Evolutionary conservation across 2,797 vertebrate species (phyloP).

Genomic region (Sphenopsis melanotis): DNA sequence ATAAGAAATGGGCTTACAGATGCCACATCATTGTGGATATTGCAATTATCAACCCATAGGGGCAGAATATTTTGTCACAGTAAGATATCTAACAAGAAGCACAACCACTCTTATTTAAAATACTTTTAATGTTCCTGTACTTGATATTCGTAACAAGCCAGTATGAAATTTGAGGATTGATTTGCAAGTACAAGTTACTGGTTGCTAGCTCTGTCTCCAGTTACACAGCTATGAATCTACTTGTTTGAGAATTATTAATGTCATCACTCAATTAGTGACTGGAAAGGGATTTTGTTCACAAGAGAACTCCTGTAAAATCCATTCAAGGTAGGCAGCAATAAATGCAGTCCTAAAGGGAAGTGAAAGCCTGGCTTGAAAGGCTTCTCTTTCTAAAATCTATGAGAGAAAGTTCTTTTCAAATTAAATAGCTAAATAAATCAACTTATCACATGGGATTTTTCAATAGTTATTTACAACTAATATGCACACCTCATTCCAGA

Average conservation of each 20-base stretch:
- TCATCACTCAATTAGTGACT: neutral
- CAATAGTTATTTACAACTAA: neutral
- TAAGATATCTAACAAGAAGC: neutral
- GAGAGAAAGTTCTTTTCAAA: neutral
- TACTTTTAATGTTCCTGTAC: neutral
- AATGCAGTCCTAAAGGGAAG: neutral
- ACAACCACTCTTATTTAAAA: neutral
- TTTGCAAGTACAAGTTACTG: neutral
- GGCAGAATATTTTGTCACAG: neutral
- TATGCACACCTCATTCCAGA: neutral
- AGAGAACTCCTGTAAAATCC: neutral
- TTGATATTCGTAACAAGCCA: neutral
- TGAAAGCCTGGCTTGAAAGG: neutral
- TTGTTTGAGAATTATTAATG: neutral
- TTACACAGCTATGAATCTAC: neutral
- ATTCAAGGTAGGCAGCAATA: neutral
- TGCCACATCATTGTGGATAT: fast-evolving
- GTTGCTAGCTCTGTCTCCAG: neutral
- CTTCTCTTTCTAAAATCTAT: neutral
- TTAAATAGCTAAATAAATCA: neutral
- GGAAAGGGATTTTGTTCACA: neutral
- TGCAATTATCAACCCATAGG: neutral
- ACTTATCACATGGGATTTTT: neutral
- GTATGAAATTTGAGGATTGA: neutral
- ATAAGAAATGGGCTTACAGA: neutral